These are phyloP conservation scores for Tenrec ecaudatus DNA, from an alignment of 2,113 vertebrate species.

Conservation along the genomic window DNA sequence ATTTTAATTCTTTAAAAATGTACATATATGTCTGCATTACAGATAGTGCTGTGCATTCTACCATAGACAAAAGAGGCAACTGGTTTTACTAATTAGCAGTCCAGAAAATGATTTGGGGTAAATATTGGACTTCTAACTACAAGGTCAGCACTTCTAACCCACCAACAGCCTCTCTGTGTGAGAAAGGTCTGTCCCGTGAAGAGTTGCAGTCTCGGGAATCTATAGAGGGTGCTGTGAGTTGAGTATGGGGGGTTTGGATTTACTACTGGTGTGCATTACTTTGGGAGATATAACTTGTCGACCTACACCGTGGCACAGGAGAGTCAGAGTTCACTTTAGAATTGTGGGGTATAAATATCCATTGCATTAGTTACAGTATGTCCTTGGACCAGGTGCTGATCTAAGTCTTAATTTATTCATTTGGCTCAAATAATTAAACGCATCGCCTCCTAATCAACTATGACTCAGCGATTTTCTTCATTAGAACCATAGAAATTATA, in stretches of 20 bases:
- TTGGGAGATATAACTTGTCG: too few relatives aligned
- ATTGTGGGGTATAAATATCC: not conserved
- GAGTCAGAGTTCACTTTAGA: not conserved
- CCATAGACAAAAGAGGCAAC: not conserved
- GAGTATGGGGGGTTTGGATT: not conserved
- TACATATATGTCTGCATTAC: not conserved
- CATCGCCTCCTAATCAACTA: too few relatives aligned
- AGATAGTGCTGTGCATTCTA: not conserved
- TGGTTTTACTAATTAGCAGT: too few relatives aligned
- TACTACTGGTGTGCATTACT: accelerated
- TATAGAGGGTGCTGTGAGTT: too few relatives aligned
- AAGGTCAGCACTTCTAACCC: too few relatives aligned
- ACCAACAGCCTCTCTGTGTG: too few relatives aligned
- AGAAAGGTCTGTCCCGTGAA: too few relatives aligned
- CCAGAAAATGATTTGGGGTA: too few relatives aligned
- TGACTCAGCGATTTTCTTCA: not conserved
- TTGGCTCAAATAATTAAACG: too few relatives aligned
- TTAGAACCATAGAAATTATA: not conserved
- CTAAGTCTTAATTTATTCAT: not conserved
- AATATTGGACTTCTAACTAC: too few relatives aligned
- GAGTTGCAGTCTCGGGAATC: too few relatives aligned
- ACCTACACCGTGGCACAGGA: accelerated
- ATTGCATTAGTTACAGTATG: not conserved
- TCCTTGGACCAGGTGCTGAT: not conserved
- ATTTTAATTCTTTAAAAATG: conserved; percentile 37